Conservation (phyloP, 2,797 vertebrate genomes). For the Trachops cirrhosus region DNA sequence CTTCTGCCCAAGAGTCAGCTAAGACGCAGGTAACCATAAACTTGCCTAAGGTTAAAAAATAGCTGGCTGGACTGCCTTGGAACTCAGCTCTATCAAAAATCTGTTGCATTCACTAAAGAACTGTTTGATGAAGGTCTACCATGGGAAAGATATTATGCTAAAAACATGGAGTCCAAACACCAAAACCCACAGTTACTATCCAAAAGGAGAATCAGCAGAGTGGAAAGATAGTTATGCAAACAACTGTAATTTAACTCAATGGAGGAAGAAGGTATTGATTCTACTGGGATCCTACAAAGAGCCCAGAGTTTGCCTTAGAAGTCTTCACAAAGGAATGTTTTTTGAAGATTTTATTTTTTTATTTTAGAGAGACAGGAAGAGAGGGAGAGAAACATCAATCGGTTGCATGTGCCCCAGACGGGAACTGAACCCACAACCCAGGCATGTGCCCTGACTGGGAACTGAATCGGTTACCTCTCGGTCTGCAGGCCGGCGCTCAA, state of each 20-base stretch:
- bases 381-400: no score
- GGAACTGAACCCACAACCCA: no score
- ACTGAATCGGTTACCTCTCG: no score
- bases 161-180: neutral
- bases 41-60: neutral
- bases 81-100: neutral
- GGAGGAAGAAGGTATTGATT: neutral
- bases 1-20: rapidly evolving
- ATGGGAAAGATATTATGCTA: neutral
- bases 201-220: neutral
- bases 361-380: no score
- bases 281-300: no score
- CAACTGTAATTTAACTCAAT: neutral
- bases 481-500: no score
- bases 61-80: neutral
- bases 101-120: neutral
- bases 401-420: no score
- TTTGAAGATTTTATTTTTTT: no score
- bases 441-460: no score
- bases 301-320: neutral
- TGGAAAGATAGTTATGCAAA: neutral
- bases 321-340: neutral
- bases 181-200: neutral
- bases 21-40: neutral
- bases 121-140: neutral